Conservation (phyloP, 2,888 invertebrate genomes). For the Dolichomitus sp. region DNA sequence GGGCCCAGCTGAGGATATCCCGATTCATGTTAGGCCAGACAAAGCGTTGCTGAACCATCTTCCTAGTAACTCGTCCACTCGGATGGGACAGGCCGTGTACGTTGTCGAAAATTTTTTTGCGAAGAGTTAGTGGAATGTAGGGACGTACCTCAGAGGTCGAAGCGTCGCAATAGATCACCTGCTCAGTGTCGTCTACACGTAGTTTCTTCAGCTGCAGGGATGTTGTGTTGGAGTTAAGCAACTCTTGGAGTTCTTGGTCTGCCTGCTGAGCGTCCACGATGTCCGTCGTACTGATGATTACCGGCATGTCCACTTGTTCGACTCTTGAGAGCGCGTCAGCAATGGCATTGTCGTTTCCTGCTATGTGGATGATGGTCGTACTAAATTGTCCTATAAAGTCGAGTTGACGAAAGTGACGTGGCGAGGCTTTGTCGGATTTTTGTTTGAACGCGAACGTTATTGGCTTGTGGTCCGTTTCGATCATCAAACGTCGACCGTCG, state of each 20-base stretch:
- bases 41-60: conserved; percentile 70
- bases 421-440: background rate
- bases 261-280: background rate
- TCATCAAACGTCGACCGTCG: background rate
- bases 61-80: conserved; percentile 61
- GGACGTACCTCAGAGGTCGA: conserved; percentile 52
- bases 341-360: background rate
- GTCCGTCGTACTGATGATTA: background rate
- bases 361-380: background rate
- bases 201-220: background rate
- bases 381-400: background rate
- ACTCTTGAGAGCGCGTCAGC: background rate
- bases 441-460: background rate
- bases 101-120: conserved; percentile 61
- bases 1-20: conserved; percentile 73
- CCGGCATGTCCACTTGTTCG: background rate
- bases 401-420: background rate
- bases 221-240: background rate
- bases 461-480: background rate
- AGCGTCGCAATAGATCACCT: too few species aligned
- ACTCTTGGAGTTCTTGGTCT: background rate
- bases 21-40: conserved; percentile 74
- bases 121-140: conserved; percentile 62
- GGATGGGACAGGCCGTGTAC: conserved; percentile 68
- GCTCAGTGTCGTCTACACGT: background rate